These are phyloP conservation scores for Australoheros scitulus DNA, from an alignment of 2,113 vertebrate species.

Conservation along the genomic window DNA sequence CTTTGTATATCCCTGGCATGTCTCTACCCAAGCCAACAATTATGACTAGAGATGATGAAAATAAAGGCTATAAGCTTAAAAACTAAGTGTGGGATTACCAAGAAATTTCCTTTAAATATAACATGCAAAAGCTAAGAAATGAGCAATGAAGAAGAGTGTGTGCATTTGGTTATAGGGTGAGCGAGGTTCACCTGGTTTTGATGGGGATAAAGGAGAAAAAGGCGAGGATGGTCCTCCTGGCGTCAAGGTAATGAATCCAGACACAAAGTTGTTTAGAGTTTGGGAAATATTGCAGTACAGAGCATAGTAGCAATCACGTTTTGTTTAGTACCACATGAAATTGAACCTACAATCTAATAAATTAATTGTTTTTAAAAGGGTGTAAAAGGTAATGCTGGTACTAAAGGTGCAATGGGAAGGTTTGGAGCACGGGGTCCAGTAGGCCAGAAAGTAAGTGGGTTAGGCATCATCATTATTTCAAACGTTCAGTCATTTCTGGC, in stretches of 20 bases:
- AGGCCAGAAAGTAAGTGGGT: slow-evolving; percentile 85
- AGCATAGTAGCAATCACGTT: background rate
- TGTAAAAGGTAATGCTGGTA: slow-evolving; percentile 86
- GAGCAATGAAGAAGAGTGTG: background rate
- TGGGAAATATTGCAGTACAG: background rate
- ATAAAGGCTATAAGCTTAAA: background rate
- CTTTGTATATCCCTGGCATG: too few relatives aligned
- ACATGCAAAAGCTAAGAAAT: background rate
- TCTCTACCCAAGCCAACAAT: too few relatives aligned
- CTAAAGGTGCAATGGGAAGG: slow-evolving; percentile 85
- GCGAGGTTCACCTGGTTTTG: slow-evolving; percentile 85
- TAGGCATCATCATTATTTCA: background rate
- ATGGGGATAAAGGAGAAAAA: slow-evolving; percentile 95
- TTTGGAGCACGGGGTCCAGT: slow-evolving; percentile 87
- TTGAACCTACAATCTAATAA: background rate
- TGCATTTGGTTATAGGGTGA: slow-evolving; percentile 78
- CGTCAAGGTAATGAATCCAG: slow-evolving; percentile 80
- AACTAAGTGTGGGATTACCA: background rate
- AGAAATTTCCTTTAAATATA: background rate
- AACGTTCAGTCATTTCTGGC: background rate
- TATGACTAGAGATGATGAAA: too few relatives aligned
- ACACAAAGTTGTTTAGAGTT: background rate
- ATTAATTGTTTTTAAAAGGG: slow-evolving; percentile 74
- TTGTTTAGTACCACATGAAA: background rate
- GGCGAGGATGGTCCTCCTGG: slow-evolving; percentile 89